Conservation (phyloP, 2,888 invertebrate species). For the Julus scanicus region DNA sequence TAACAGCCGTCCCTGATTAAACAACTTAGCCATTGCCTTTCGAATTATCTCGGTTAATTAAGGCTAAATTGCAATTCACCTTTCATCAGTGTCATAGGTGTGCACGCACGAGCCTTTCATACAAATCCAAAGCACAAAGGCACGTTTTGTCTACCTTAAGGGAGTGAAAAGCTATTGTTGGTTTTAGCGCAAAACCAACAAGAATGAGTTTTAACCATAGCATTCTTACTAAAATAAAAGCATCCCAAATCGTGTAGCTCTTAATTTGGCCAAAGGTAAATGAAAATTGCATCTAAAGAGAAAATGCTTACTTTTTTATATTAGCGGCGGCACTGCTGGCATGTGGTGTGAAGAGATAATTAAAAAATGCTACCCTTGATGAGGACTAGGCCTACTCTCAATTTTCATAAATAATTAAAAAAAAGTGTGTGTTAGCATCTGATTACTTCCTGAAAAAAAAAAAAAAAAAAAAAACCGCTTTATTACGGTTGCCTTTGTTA, state of each 20-base stretch:
- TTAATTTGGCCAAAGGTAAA: constrained; percentile 13
- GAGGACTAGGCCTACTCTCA: neutral
- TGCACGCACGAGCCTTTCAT: constrained; percentile 27
- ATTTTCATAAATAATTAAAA: constrained; percentile 30
- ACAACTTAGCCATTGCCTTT: constrained; percentile 9
- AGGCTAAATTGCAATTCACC: constrained; percentile 30
- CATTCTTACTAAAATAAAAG: neutral
- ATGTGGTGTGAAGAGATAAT: constrained; percentile 35
- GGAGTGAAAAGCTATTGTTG: constrained; percentile 19
- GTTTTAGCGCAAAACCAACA: neutral
- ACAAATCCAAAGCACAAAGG: neutral
- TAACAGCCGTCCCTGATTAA: neutral
- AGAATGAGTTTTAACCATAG: neutral
- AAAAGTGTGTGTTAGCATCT: neutral
- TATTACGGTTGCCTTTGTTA: constrained; percentile 2
- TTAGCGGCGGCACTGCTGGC: neutral
- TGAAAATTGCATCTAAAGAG: neutral
- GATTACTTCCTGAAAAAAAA: constrained; percentile 7
- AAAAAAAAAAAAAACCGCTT: neutral
- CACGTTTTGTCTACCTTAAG: constrained; percentile 9
- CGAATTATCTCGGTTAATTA: constrained; percentile 30
- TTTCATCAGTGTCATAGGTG: constrained; percentile 16
- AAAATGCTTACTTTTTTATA: constrained; percentile 17
- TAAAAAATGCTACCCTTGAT: constrained; percentile 34
- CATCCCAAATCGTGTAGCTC: neutral